Evolutionary conservation across 2,888 invertebrate species (phyloP).

Genomic region (Unio delphinus): DNA sequence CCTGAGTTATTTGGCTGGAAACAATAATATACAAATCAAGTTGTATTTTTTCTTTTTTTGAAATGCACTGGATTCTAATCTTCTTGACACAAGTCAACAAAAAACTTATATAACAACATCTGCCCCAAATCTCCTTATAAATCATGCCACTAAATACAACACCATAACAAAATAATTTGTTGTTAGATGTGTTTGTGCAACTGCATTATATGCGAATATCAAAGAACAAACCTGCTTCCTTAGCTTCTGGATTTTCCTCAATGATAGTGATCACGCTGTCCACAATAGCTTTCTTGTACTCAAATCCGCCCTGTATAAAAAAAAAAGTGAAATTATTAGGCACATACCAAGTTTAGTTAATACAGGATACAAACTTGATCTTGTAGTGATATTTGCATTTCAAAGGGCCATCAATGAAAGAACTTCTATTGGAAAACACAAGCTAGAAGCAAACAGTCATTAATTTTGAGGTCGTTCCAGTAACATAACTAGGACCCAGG

Average conservation of each 20-base stretch:
- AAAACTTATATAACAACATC: too few relatives aligned
- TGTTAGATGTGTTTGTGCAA: background rate
- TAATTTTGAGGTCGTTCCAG: too few relatives aligned
- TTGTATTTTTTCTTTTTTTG: too few relatives aligned
- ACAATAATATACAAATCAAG: too few relatives aligned
- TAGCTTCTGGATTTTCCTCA: constrained; percentile 97
- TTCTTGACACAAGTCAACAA: too few relatives aligned
- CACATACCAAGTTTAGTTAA: background rate
- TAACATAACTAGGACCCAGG: too few relatives aligned
- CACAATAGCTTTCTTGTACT: constrained; percentile 98
- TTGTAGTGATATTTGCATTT: background rate
- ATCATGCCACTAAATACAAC: too few relatives aligned
- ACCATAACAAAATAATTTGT: too few relatives aligned
- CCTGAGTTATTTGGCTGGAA: too few relatives aligned
- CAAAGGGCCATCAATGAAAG: background rate
- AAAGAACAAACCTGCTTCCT: constrained; percentile 82
- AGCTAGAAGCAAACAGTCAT: background rate
- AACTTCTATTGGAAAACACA: background rate
- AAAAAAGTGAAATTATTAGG: background rate
- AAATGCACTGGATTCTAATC: too few relatives aligned
- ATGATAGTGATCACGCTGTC: constrained; percentile 98
- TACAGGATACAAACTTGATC: background rate
- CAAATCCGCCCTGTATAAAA: constrained; percentile 81
- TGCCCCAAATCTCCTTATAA: too few relatives aligned
- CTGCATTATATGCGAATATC: background rate